phyloP scores from a whole-genome alignment of 2,113 vertebrate genomes.

The Neodontobutis hainanensis region DNA sequence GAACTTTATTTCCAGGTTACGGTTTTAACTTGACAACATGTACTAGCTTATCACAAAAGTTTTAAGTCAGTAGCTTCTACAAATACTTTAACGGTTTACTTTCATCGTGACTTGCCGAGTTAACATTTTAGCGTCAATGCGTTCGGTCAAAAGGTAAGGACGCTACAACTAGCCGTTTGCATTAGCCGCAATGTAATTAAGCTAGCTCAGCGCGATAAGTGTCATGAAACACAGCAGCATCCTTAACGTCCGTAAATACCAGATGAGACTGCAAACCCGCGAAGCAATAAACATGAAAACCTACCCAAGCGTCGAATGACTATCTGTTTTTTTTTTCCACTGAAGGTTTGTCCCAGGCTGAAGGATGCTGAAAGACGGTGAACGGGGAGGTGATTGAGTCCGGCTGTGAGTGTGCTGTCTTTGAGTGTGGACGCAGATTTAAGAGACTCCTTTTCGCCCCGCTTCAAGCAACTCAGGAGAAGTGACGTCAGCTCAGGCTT shows the following conservation, averaged over 20 bases:
- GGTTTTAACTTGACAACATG: no score
- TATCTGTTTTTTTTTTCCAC: constrained; percentile 20
- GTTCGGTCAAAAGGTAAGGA: constrained; percentile 25
- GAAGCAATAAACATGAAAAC: constrained; percentile 29
- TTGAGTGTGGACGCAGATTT: constrained; percentile 73
- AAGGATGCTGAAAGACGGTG: constrained; percentile 26
- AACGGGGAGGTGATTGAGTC: constrained; percentile 41
- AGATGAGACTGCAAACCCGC: not conserved
- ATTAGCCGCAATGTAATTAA: not conserved
- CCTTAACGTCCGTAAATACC: not conserved
- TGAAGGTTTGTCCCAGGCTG: constrained; percentile 14
- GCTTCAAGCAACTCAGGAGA: constrained; percentile 73
- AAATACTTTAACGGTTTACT: not conserved
- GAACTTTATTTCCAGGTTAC: no score
- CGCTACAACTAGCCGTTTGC: constrained; percentile 19
- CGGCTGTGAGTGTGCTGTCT: constrained; percentile 32
- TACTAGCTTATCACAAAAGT: no score
- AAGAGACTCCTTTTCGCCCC: constrained; percentile 79
- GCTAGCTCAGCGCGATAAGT: constrained; percentile 45
- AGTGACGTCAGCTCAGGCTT: constrained; percentile 85
- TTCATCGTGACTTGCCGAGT: no score
- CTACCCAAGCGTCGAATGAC: constrained; percentile 51
- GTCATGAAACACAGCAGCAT: not conserved
- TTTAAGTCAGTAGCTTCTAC: no score
- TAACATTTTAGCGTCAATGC: constrained; percentile 13